These are phyloP conservation scores for Urosaurus nigricauda DNA, from an alignment of 2,797 vertebrate species.

Conservation along the genomic window DNA sequence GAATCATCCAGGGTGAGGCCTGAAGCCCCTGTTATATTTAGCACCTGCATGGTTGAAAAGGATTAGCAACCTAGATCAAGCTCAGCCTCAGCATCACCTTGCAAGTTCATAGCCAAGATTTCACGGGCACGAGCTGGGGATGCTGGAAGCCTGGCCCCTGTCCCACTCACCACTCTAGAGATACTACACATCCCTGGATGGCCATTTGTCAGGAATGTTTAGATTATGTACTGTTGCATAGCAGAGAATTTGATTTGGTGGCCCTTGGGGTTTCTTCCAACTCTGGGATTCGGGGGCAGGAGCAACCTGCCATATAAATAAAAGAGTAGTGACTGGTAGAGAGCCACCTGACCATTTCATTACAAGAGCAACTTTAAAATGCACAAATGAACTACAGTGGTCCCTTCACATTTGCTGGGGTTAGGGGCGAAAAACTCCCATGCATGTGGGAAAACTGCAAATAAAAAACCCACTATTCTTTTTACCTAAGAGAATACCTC, in stretches of 20 bases:
- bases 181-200: not conserved
- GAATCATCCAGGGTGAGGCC: slow-evolving; percentile 52
- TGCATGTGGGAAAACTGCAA: no score
- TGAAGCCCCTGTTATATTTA: slow-evolving; percentile 68
- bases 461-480: no score
- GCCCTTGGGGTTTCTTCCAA: no score
- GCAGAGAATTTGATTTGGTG: no score
- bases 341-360: accelerated
- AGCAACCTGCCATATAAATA: not conserved
- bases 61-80: slow-evolving; percentile 54
- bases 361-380: not conserved
- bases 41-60: slow-evolving; percentile 58
- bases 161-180: not conserved
- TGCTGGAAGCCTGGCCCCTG: not conserved
- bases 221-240: not conserved
- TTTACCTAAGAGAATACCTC: no score
- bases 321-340: not conserved
- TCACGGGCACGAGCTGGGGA: not conserved
- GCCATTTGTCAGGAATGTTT: no score
- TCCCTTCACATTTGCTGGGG: no score
- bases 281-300: no score
- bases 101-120: slow-evolving; percentile 33
- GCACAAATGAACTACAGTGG: not conserved
- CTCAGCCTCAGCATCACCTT: slow-evolving; percentile 56
- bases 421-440: no score